These are phyloP conservation scores for Hydrozoanthus tunicans DNA, from an alignment of 64 coral and sea anemone species.

Conservation along the genomic window DNA sequence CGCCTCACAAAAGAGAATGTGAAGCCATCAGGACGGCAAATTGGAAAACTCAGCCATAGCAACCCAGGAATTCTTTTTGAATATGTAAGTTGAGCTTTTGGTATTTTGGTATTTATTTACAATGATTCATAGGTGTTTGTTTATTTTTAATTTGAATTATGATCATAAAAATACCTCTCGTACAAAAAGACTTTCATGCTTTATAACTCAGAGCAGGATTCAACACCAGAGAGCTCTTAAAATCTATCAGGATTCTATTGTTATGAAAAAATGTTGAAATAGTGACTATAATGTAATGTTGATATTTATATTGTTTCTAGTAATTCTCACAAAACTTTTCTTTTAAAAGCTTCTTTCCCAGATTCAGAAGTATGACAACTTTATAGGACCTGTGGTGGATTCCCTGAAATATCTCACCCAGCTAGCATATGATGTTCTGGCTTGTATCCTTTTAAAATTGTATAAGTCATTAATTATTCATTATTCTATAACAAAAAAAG, in stretches of 20 bases:
- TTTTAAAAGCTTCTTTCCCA: constrained; percentile 82
- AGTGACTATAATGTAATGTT: no score
- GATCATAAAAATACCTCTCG: no score
- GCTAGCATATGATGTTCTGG: constrained; percentile 95
- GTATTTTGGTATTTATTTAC: no score
- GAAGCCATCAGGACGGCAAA: constrained; percentile 95
- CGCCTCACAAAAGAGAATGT: constrained; percentile 98
- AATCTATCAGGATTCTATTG: no score
- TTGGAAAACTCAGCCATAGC: constrained; percentile 98
- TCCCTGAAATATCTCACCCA: constrained; percentile 97
- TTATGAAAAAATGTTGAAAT: no score
- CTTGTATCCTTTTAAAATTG: constrained; percentile 81
- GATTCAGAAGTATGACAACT: constrained; percentile 99
- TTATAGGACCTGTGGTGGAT: constrained; percentile 96
- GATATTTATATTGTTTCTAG: background rate
- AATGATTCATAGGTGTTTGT: background rate
- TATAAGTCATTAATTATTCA: background rate
- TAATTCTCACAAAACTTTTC: background rate
- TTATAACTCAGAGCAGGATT: no score
- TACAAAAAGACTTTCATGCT: no score
- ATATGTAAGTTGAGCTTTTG: constrained; percentile 82
- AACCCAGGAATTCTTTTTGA: constrained; percentile 99
- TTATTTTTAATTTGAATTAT: no score
- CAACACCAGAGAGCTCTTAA: no score
- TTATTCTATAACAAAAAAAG: no score